Evolutionary conservation across 2,113 vertebrate genomes (phyloP).

Genomic region (Myotis davidii): DNA sequence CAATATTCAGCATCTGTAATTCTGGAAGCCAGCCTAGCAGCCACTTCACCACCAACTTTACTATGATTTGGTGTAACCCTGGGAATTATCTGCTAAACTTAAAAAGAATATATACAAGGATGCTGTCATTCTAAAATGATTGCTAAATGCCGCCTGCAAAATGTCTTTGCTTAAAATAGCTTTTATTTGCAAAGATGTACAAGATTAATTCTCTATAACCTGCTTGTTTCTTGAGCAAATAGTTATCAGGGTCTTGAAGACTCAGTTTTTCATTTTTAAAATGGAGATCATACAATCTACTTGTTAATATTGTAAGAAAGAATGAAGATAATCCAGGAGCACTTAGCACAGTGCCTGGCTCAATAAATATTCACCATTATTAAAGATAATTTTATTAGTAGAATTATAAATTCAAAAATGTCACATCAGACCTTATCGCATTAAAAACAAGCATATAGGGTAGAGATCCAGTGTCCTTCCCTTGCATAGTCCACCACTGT

Average conservation of each 20-base stretch:
- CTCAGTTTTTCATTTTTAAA: not conserved
- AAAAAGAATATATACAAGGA: not conserved
- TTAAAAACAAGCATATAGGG: not conserved
- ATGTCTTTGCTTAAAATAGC: not conserved
- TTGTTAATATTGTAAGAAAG: constrained; percentile 8
- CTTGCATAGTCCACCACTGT: not conserved
- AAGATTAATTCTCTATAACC: not conserved
- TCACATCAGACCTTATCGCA: not conserved
- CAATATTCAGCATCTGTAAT: not conserved
- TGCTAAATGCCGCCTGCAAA: not conserved
- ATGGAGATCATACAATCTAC: not conserved
- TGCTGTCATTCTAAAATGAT: constrained; percentile 22
- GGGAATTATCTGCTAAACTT: not conserved
- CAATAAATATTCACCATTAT: not conserved
- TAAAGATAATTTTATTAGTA: not conserved
- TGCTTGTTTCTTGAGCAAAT: not conserved
- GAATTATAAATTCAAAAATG: not conserved
- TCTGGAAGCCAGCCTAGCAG: not conserved
- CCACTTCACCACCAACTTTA: not conserved
- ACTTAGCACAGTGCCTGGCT: not conserved
- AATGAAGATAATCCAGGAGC: not conserved
- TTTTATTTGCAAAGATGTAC: not conserved
- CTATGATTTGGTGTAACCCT: not conserved
- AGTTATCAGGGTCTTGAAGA: not conserved
- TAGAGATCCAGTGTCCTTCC: not conserved